Base-by-base conservation (phyloP, 2,888 invertebrate genomes). In the Anticlea derivata region DNA sequence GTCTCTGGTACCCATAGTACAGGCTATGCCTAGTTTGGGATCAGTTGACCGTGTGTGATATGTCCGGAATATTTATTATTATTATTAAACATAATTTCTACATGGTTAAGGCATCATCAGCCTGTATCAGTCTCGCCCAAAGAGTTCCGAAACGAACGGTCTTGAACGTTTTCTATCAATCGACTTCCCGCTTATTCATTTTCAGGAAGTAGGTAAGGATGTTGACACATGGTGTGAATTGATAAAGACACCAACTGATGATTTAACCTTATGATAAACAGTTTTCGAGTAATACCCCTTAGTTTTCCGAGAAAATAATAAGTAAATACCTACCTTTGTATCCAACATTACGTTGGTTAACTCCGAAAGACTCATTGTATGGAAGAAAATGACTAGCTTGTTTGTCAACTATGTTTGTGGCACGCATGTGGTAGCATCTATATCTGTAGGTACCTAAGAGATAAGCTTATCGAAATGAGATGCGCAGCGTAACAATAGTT, bases 161-260 rank as follows among this genome's bases (percentile, higher is more conserved):
- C n/a, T n/a, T n/a, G n/a, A n/a, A n/a, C n/a, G n/a, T n/a, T n/a
- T n/a, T n/a, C n/a, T n/a, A n/a, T n/a, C n/a, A n/a, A n/a, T n/a
- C n/a, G n/a, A n/a, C n/a, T n/a, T n/a, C n/a, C n/a, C n/a, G n/a
- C n/a, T n/a, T n/a, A n/a, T n/a, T n/a, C n/a, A n/a, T n/a, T n/a
- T n/a, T n/a, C n/a, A n/a, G n/a, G n/a, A n/a, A n/a, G n/a, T n/a
- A n/a, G n/a, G n/a, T n/a, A 75, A 75, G 75, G 79, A 80, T 75
- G 67, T 60, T 66, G 70, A 73, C 61, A 64, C 70, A 66, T 43
- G 68, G 51, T 52, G 44, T 26, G 56, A 58, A 44, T 57, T 46
- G 17, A 39, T 50, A 49, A 23, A 27, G 23, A 13, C 1, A 11
- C 22, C 11, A 43, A 7, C 22, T 20, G 13, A 52, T 56, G 49